Base-by-base conservation (phyloP, 2,797 vertebrate species). In the Chromobotia macracanthus region DNA sequence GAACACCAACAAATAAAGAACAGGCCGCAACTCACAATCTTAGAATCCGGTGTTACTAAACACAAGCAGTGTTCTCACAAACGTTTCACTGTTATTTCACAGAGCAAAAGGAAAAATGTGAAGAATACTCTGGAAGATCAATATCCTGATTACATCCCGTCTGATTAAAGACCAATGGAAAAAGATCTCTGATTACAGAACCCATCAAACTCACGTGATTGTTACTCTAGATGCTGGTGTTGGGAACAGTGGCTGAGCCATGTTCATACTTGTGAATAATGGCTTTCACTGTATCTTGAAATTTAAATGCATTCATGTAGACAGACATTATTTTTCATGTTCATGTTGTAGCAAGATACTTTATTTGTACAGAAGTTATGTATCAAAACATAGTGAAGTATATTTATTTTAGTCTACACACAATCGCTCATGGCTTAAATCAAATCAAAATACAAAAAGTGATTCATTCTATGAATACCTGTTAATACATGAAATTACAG, bases 71-170 rank as follows among this genome's bases (percentile, higher is more conserved):
- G 61, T 46, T 55, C 60, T 75, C 25, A 70, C 8, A 2, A 21
- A 69, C 19, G 8, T 56, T 38, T 38, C 1, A 12, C 56, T 31
- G 15, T 3, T 8, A 18, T 50, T 66, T 50, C 16, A 31, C 80
- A 82, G 80, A 74, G 70, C 80, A 82, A 82, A 67, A 74, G 75
- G 2, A n/a, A 21, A 82, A 61, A 69, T 61, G 75, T 25, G 21
- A 78, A 46, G 63, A 74, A 60, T 79, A 82, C 46, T 18, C 70
- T 5, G 80, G 80, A n/a, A 53, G 31, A 67, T 53, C 80, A 46
- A 12, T 50, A 13, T 82, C 69, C 69, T 82, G 75, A 81, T 19
- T 19, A 10, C 25, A 13, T 61, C 11, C 12, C 23, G 16, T 11
- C 55, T n/a, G 50, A 51, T 16, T 51, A 15, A 8, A 7, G 46